These are phyloP conservation scores for Noctua janthe DNA, from an alignment of 2,888 invertebrate species.

Conservation along the genomic window DNA sequence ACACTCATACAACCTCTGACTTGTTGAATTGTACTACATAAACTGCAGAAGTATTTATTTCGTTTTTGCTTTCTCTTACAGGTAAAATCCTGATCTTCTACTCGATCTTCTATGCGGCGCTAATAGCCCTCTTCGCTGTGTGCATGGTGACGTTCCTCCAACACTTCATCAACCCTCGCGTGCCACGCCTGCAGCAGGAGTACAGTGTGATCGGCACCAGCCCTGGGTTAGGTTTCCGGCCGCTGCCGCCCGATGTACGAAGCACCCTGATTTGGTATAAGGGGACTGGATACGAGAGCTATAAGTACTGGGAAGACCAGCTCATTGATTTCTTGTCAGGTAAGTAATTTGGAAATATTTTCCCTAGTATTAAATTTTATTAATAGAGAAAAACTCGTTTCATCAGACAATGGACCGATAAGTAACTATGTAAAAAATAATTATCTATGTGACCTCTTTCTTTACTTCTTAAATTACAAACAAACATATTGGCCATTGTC, in stretches of 20 bases:
- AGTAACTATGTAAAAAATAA: background rate
- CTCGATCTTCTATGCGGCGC: conserved; percentile 96
- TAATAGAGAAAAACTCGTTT: background rate
- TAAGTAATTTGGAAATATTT: conserved; percentile 81
- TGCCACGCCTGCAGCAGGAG: conserved; percentile 96
- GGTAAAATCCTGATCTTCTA: conserved; percentile 98
- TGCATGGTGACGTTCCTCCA: conserved; percentile 98
- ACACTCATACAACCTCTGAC: too few species aligned
- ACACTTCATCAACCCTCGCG: conserved; percentile 96
- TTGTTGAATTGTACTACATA: too few species aligned
- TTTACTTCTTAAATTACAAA: background rate
- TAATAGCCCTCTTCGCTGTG: conserved; percentile 96
- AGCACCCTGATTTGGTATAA: conserved; percentile 99
- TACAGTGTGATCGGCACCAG: conserved; percentile 97
- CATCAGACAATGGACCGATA: too few species aligned
- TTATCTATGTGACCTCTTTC: background rate
- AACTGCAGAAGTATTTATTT: background rate
- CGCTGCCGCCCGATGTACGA: conserved; percentile 97
- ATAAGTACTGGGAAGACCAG: conserved; percentile 94
- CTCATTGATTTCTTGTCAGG: conserved; percentile 94
- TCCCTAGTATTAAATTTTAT: background rate
- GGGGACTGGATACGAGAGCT: conserved; percentile 94
- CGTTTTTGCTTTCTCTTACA: conserved; percentile 82
- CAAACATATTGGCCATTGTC: background rate
- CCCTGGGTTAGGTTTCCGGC: conserved; percentile 98